These are phyloP conservation scores for Streptopelia turtur DNA, from an alignment of 2,797 vertebrate species.

Conservation along the genomic window DNA sequence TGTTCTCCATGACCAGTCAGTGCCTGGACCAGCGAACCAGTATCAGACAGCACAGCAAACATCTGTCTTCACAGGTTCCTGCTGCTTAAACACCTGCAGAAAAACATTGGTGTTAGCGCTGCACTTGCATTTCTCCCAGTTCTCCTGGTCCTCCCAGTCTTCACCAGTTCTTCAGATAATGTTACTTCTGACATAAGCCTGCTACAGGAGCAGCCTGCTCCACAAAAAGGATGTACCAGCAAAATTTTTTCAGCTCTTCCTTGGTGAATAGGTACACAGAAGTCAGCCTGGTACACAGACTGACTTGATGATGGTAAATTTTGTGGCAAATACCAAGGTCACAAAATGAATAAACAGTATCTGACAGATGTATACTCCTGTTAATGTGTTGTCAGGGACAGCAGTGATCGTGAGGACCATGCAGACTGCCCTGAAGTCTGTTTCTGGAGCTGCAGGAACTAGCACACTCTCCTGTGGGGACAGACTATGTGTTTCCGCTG, in stretches of 20 bases:
- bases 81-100: background rate
- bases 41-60: background rate
- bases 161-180: background rate
- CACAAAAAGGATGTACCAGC: background rate
- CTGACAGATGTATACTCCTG: background rate
- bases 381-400: background rate
- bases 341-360: background rate
- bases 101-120: background rate
- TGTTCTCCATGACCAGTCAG: background rate
- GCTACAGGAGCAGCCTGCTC: background rate
- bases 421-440: background rate
- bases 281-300: background rate
- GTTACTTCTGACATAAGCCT: background rate
- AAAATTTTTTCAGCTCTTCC: background rate
- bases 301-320: background rate
- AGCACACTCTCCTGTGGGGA: rapidly evolving
- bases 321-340: background rate
- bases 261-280: background rate
- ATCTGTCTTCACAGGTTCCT: background rate
- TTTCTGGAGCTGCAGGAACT: background rate
- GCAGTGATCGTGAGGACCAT: background rate
- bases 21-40: background rate
- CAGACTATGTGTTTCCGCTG: rapidly evolving
- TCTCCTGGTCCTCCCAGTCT: background rate
- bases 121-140: background rate